Base-by-base conservation (phyloP, 2,113 vertebrate genomes). In the Arenaria interpres region DNA sequence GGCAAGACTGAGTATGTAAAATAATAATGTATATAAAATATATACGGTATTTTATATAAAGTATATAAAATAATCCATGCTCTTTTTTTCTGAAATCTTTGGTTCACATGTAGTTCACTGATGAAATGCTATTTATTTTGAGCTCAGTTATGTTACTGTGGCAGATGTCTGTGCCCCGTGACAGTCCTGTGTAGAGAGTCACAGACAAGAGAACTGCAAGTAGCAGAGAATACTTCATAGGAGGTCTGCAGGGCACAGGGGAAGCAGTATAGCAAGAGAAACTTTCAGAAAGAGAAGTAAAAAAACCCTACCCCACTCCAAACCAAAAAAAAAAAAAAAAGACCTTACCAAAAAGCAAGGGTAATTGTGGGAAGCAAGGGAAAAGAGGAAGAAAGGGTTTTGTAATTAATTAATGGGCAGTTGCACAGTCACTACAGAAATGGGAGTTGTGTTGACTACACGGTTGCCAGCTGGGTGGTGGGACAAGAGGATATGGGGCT, bases 261-360 rank as follows among this genome's bases (percentile, higher is more conserved):
- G 12, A 84, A 87, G 48, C 23, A 72, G 41, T 35, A 17, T 12
- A 51, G 23, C 41, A 66, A n/a, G 33, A 71, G 8, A 78, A 81
- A 41, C 11, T 23, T 59, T 62, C 15, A 41, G 27, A 67, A 67
- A 88, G 75, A 46, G 9, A 51, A 79, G 10, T 54, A 21, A 4
- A 8, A 69, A 66, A 71, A 56, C 0, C 2, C 8, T 8, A 53
- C 7, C 4, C 12, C 5, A 12, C 20, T 41, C 39, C 46, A 35
- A 43, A 3, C 1, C 11, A 20, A 33, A 51, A 51, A 51, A 25
- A 46, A 46, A 21, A 48, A 46, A 46, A 20, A 20, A 46, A 21
- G 19, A 19, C 46, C 50, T 50, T 72, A 25, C 17, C 43, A 86
- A 64, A 79, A 79, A 22, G 17, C 32, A 85, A 80, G 46, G 33